Conservation (phyloP, 2,797 vertebrate genomes). For the Coluber constrictor region DNA sequence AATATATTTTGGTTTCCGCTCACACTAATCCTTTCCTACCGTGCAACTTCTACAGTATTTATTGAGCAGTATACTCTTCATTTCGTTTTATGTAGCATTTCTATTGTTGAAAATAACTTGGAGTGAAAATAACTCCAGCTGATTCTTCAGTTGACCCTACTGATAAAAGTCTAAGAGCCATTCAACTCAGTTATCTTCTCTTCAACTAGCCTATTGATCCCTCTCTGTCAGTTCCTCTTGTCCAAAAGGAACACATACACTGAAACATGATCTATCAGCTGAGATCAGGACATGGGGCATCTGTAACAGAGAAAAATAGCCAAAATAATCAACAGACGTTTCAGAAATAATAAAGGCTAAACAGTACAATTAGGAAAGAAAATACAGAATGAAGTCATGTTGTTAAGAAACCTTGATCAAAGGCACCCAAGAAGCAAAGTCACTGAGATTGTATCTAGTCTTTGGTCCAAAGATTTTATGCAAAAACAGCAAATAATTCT, state of each 20-base stretch:
- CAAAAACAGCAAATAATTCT: background rate
- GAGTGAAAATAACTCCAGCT: background rate
- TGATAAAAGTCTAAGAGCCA: background rate
- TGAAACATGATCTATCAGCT: background rate
- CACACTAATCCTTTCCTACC: background rate
- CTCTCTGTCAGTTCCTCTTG: background rate
- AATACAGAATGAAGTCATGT: background rate
- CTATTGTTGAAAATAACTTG: no score
- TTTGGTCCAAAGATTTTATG: background rate
- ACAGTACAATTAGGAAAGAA: background rate
- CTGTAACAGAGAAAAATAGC: background rate
- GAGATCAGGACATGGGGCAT: background rate
- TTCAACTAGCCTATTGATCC: background rate
- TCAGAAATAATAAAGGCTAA: background rate
- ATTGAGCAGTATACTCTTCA: background rate
- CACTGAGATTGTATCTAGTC: background rate
- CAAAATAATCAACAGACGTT: background rate
- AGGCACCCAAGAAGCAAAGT: background rate
- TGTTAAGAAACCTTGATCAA: background rate
- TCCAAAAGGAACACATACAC: background rate
- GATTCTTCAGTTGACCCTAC: background rate
- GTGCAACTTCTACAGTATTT: background rate
- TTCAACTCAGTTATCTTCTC: background rate
- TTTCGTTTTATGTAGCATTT: background rate
- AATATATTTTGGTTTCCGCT: background rate